These are phyloP conservation scores for Anorthoa munda DNA, from an alignment of 2,888 invertebrate genomes.

Conservation along the genomic window DNA sequence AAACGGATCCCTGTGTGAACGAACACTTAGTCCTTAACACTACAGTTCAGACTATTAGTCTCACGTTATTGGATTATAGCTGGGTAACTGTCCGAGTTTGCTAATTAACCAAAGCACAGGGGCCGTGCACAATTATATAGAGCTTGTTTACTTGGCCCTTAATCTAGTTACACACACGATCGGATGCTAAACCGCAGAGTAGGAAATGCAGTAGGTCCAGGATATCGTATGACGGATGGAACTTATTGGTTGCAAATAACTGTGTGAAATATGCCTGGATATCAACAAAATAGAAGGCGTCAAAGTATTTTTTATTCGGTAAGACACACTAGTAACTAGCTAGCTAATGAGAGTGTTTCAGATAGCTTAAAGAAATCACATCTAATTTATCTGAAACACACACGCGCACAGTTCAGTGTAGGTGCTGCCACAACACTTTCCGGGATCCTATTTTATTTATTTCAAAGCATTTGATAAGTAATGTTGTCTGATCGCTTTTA, in stretches of 20 bases:
- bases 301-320: no score
- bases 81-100: slow-evolving; percentile 58
- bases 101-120: slow-evolving; percentile 63
- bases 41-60: slow-evolving; percentile 46
- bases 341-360: no score
- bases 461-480: background rate
- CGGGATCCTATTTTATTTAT: no score
- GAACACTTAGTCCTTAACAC: slow-evolving; percentile 14
- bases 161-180: slow-evolving; percentile 67
- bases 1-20: no score
- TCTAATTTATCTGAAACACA: no score
- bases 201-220: slow-evolving; percentile 19
- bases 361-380: no score
- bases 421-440: no score
- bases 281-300: no score
- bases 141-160: slow-evolving; percentile 63
- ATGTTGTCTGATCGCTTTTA: background rate
- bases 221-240: background rate
- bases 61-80: slow-evolving; percentile 54
- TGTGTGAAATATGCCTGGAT: background rate
- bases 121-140: slow-evolving; percentile 62
- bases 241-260: background rate
- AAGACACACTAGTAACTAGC: no score
- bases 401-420: no score
- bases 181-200: slow-evolving; percentile 39